Evolutionary conservation across 2,113 vertebrate genomes (phyloP), one percentile per base, ranked within the genome.

Genomic region (Zosterops lateralis): DNA sequence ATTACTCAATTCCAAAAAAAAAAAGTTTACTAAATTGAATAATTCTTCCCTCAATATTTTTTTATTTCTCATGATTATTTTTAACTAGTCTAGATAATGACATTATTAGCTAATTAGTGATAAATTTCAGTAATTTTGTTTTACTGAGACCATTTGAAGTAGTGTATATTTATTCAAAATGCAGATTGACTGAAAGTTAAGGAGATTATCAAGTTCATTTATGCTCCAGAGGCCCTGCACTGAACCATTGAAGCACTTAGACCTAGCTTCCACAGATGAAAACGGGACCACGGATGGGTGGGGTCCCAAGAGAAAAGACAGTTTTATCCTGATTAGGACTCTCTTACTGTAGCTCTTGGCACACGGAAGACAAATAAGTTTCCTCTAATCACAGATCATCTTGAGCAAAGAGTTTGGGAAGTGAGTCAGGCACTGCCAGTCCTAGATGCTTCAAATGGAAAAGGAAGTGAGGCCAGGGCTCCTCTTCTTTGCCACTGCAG

Each of bases 81-180:
- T 78, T 60, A 78, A 64, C 89, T 83, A 91, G 70, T 84, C 40
- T 90, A 83, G 78, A 93, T 95, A 94, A 95, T 91, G 36, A 86
- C 79, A 89, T 93, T 94, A 93, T 92, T 95, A 92, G 64, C 62
- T 94, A 96, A 95, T 96, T 96, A 95, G 68, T 94, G 93, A 91
- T 96, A 94, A 96, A 96, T 95, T 66, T 92, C 92, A 95, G 76
- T 77, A 94, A 95, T 95, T 95, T 97, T 86, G 65, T 91, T 96
- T 96, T 64, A 88, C 51, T 36, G 73, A 90, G 48, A 84, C 72
- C 51, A 68, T 93, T 92, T 94, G 44, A 92, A 94, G 34, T 64
- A 4, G 4, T 6, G 5, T 70, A 25, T 83, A 87, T 85, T 95
- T 86, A 72, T 70, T 57, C 51, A 88, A 88, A 85, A 82, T 68